Conservation (phyloP, 1,140 invertebrate species). For the Pinna nobilis region DNA sequence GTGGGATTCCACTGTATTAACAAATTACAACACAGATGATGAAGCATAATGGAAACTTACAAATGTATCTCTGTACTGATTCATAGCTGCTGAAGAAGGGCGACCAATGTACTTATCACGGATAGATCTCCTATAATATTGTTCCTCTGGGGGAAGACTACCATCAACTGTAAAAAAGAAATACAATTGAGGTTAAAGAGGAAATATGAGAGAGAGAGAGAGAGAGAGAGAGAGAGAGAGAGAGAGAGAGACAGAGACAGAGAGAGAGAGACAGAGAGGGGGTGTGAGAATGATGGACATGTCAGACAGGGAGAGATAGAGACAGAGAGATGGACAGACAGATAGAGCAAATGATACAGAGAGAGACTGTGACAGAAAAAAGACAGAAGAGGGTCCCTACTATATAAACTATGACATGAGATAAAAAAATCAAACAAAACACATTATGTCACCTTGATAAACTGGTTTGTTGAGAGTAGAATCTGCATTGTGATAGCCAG, state of each 20-base stretch:
- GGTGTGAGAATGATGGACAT: no score
- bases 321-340: no score
- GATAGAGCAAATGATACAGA: no score
- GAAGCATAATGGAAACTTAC: constrained; percentile 11
- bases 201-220: background rate
- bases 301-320: background rate
- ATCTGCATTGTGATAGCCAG: constrained; percentile 66
- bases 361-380: background rate
- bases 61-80: constrained; percentile 53
- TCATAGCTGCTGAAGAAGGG: constrained; percentile 46
- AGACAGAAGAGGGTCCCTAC: no score
- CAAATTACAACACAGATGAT: no score
- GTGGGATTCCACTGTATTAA: no score
- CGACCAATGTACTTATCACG: constrained; percentile 55
- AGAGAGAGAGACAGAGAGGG: background rate
- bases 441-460: constrained; percentile 54
- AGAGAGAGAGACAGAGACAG: background rate
- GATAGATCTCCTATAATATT: constrained; percentile 41
- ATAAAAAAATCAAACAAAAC: background rate
- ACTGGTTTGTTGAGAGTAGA: constrained; percentile 57
- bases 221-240: background rate
- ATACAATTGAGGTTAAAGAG: background rate
- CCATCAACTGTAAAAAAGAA: constrained; percentile 61
- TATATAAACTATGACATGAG: no score
- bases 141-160: constrained; percentile 44